A percentile compares a stretch with the other conserved stretches of the same genome.
Evolutionary conservation across 2,888 invertebrate genomes (phyloP).

Genomic region (Tipula helvola): DNA sequence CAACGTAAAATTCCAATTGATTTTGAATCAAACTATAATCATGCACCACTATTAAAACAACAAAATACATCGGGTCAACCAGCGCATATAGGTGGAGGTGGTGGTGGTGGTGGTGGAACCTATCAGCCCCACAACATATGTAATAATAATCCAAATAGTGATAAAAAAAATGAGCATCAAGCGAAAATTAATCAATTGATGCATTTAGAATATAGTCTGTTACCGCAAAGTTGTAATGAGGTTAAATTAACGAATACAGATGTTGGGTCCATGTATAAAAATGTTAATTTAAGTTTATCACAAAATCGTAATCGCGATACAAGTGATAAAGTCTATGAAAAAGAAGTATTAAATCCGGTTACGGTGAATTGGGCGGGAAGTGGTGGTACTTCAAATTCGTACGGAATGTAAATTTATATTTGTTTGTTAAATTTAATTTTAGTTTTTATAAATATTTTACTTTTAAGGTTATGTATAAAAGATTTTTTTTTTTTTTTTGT

Average conservation of each 20-base stretch:
- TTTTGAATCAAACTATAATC: constrained; percentile 15
- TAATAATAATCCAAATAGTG: constrained; percentile 17
- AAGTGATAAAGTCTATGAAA: constrained; percentile 17
- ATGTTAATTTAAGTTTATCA: constrained; percentile 16
- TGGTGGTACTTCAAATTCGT: constrained; percentile 6
- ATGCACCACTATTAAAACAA: constrained; percentile 17
- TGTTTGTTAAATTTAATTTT: background rate
- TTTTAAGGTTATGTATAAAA: background rate
- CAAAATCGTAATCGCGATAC: constrained; percentile 13
- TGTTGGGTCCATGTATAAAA: constrained; percentile 12
- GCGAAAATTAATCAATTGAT: constrained; percentile 19
- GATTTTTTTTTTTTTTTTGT: background rate
- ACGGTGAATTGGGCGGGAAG: constrained; percentile 14
- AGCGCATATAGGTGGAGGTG: background rate
- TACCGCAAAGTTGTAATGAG: constrained; percentile 16
- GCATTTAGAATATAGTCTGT: constrained; percentile 17
- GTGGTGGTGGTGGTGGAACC: constrained; percentile 16
- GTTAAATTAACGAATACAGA: constrained; percentile 14
- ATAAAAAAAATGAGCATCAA: constrained; percentile 20
- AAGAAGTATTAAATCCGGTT: constrained; percentile 17
- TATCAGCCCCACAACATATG: constrained; percentile 16
- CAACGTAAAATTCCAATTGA: constrained; percentile 15
- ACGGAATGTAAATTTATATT: constrained; percentile 8
- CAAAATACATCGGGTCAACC: constrained; percentile 6
- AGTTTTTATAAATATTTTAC: background rate